Evolutionary conservation across 2,113 vertebrate genomes (phyloP).

Genomic region (Todiramphus chloris): DNA sequence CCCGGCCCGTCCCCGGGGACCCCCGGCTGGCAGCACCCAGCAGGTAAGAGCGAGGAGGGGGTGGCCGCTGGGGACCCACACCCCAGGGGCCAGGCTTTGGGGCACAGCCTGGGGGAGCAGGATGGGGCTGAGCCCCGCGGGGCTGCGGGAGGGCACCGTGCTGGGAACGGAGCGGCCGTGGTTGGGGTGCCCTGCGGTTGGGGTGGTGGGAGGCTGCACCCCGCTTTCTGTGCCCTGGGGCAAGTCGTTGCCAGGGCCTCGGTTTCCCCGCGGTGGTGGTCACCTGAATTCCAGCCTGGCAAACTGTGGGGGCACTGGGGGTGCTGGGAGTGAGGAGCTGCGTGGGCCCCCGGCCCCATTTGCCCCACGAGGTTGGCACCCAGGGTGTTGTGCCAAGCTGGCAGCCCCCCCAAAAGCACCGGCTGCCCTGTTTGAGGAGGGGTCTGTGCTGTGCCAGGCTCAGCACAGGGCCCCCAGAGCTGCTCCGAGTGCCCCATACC

Average conservation of each 20-base stretch:
- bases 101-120: background rate
- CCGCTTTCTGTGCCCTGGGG: background rate
- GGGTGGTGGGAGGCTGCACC: background rate
- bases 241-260: background rate
- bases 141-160: background rate
- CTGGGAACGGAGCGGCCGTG: background rate
- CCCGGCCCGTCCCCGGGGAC: background rate
- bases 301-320: background rate
- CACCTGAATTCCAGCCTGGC: background rate
- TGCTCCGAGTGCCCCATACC: background rate
- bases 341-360: background rate
- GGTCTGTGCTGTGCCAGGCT: accelerated
- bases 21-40: background rate
- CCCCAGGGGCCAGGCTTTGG: background rate
- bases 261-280: background rate
- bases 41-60: constrained; percentile 24
- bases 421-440: background rate
- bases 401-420: background rate
- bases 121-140: background rate
- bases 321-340: accelerated
- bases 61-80: background rate
- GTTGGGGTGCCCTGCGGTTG: background rate
- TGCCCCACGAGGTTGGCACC: background rate
- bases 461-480: accelerated
- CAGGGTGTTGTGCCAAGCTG: background rate